phyloP scores from a whole-genome alignment of 2,113 vertebrate species.

The Bubalus kerabau region DNA sequence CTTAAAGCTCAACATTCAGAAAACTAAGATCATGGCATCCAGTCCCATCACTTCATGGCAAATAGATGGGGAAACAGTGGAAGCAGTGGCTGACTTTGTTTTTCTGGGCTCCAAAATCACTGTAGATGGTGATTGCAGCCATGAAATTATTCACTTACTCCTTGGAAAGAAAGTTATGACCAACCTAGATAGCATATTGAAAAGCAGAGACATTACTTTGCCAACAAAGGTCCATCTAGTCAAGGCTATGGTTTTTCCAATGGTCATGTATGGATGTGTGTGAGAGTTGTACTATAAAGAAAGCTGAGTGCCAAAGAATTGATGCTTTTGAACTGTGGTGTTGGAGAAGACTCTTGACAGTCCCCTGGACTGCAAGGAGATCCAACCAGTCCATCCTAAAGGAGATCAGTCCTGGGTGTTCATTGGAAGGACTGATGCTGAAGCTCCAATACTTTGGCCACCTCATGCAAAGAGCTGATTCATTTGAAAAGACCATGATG shows the following conservation, averaged over 20 bases:
- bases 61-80: background rate
- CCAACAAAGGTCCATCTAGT: fast-evolving
- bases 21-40: background rate
- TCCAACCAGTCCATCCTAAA: background rate
- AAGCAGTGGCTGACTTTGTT: background rate
- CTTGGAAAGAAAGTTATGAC: background rate
- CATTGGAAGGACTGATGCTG: background rate
- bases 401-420: background rate
- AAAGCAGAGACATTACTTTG: background rate
- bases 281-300: background rate
- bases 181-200: background rate
- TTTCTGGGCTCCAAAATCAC: background rate
- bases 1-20: background rate
- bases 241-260: background rate
- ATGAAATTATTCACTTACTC: background rate
- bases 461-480: background rate
- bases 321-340: background rate
- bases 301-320: background rate
- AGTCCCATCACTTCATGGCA: background rate
- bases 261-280: background rate
- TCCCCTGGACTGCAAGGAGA: background rate
- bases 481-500: background rate
- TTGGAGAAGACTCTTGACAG: background rate
- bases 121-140: background rate
- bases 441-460: background rate